A percentile compares a stretch with the other conserved stretches of the same genome.
Evolutionary conservation across 2,113 vertebrate genomes (phyloP).

Genomic region (Paradoxurus hermaphroditus): DNA sequence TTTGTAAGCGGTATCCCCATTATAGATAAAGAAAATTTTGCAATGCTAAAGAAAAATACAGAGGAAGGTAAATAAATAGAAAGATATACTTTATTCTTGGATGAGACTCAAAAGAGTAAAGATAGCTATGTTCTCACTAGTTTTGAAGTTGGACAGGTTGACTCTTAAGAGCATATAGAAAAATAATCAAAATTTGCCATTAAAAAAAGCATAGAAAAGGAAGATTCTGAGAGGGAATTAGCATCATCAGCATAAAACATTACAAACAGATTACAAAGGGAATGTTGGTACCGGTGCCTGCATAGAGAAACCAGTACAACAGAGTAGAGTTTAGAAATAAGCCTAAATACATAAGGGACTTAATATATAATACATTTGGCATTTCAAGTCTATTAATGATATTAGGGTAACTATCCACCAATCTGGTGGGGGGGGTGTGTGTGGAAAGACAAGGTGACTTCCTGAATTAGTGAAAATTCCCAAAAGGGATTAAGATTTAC

Average conservation of each 20-base stretch:
- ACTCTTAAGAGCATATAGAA: neutral
- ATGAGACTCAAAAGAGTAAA: neutral
- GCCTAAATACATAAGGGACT: neutral
- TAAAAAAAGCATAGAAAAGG: neutral
- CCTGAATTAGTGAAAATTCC: neutral
- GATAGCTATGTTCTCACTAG: neutral
- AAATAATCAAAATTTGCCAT: neutral
- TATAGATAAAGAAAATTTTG: slow-evolving; percentile 12
- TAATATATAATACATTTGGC: neutral
- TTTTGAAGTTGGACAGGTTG: neutral
- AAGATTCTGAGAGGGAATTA: neutral
- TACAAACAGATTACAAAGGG: neutral
- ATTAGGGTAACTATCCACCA: neutral
- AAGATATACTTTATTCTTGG: neutral
- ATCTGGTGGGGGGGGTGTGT: too few species aligned
- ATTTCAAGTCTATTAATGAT: neutral
- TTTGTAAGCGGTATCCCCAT: neutral
- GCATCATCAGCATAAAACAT: neutral
- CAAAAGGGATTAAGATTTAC: neutral
- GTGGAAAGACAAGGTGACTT: neutral
- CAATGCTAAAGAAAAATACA: neutral
- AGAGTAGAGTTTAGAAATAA: neutral
- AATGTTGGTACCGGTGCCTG: neutral
- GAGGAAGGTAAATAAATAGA: neutral
- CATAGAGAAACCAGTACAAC: neutral